Conservation (phyloP, 1,140 invertebrate genomes). For the Gonioctena quinquepunctata region DNA sequence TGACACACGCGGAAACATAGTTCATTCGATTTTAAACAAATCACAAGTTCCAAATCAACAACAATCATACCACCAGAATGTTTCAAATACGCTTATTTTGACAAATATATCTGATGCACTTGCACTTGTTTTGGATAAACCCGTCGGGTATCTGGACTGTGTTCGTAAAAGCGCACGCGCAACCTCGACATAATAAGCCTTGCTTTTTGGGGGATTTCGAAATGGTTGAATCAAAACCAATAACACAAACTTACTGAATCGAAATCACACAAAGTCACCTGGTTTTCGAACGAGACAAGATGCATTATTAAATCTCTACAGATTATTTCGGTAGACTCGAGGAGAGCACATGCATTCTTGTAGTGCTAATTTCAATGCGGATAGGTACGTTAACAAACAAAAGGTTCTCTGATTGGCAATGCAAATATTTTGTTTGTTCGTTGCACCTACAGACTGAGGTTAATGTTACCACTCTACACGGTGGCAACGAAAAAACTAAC, state of each 20-base stretch:
- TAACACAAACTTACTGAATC: too few relatives aligned
- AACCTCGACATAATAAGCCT: not conserved
- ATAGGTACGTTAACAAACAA: not conserved
- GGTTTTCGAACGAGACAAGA: too few relatives aligned
- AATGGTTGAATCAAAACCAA: not conserved
- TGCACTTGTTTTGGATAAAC: conserved; percentile 49
- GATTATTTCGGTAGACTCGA: too few relatives aligned
- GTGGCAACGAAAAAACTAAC: too few relatives aligned
- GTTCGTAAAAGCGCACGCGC: conserved; percentile 27
- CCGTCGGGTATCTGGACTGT: conserved; percentile 39
- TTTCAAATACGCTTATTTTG: conserved; percentile 8
- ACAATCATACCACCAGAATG: conserved; percentile 27
- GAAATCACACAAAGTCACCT: too few relatives aligned
- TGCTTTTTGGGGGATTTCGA: not conserved
- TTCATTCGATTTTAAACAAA: not conserved
- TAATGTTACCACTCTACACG: too few relatives aligned
- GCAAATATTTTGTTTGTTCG: not conserved
- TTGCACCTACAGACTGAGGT: not conserved
- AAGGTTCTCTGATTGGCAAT: not conserved
- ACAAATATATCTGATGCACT: conserved; percentile 38
- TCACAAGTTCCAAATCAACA: conserved; percentile 10
- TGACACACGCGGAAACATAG: conserved; percentile 27
- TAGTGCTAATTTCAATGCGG: too few relatives aligned
- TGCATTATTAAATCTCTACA: too few relatives aligned
- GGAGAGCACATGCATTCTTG: too few relatives aligned